Evolutionary conservation across 2,113 vertebrate genomes (phyloP).

Genomic region (Rutilus rutilus): DNA sequence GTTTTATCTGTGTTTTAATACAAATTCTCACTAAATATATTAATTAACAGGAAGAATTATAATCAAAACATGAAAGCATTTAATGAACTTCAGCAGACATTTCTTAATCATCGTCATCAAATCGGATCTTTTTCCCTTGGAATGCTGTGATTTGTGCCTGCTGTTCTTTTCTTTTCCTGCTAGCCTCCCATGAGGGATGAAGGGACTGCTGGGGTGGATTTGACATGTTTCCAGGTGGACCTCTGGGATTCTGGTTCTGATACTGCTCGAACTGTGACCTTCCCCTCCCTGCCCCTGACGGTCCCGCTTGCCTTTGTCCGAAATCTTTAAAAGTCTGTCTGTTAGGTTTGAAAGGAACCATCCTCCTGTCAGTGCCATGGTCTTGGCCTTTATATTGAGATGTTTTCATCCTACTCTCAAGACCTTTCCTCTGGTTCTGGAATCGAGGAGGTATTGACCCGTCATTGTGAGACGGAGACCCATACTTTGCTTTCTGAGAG

Average conservation of each 20-base stretch:
- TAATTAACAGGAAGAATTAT: neutral
- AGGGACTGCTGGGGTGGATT: slow-evolving; percentile 73
- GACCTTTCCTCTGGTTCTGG: slow-evolving; percentile 54
- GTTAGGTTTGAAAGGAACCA: slow-evolving; percentile 1
- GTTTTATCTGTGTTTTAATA: slow-evolving; percentile 13
- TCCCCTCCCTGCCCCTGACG: slow-evolving; percentile 34
- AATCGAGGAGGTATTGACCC: slow-evolving; percentile 54
- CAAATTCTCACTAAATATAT: neutral
- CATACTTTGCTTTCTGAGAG: slow-evolving; percentile 22
- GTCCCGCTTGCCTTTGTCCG: neutral
- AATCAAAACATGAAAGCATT: neutral
- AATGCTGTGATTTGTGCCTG: slow-evolving; percentile 87
- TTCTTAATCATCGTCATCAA: slow-evolving; percentile 79
- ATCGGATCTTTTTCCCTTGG: slow-evolving; percentile 95
- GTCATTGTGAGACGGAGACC: neutral
- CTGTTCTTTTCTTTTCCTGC: slow-evolving; percentile 88
- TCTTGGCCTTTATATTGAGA: slow-evolving; percentile 36
- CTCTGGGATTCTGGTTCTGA: slow-evolving; percentile 56
- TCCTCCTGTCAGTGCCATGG: slow-evolving; percentile 20
- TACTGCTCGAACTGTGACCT: slow-evolving; percentile 59
- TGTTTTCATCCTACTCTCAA: slow-evolving; percentile 18
- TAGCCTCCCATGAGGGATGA: slow-evolving; percentile 98
- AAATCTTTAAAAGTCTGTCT: slow-evolving; percentile 20
- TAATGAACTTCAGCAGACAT: neutral
- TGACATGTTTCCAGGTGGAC: slow-evolving; percentile 36